phyloP scores from a whole-genome alignment of 2,888 invertebrate species.

The Eledona agricola region DNA sequence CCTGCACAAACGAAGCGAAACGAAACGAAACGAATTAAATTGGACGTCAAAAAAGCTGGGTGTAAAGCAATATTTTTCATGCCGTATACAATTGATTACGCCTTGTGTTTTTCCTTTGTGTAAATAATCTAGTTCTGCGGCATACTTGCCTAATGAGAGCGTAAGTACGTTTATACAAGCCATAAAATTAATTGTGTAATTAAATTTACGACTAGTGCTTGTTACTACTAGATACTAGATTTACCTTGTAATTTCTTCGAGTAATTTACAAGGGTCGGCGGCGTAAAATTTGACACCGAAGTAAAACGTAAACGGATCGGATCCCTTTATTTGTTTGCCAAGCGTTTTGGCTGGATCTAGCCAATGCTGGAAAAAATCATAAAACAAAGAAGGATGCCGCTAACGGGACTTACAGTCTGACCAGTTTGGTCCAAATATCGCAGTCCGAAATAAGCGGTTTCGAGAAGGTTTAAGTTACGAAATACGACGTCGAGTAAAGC shows the following conservation, averaged over 20 bases:
- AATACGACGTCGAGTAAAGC: constrained; percentile 91
- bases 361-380: constrained; percentile 78
- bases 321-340: constrained; percentile 82
- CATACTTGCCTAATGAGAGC: constrained; percentile 5
- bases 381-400: constrained; percentile 11
- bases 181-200: constrained; percentile 12
- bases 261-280: constrained; percentile 93
- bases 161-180: constrained; percentile 2
- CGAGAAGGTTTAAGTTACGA: constrained; percentile 90
- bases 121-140: constrained; percentile 10
- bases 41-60: too few species aligned
- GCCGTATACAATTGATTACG: too few species aligned
- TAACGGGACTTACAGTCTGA: constrained; percentile 80
- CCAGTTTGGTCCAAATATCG: constrained; percentile 91
- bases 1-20: constrained; percentile 70
- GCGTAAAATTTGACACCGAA: constrained; percentile 98
- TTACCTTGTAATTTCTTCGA: constrained; percentile 95
- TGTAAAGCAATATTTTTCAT: too few species aligned
- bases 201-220: constrained; percentile 5
- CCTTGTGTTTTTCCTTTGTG: constrained; percentile 5
- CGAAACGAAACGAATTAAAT: constrained; percentile 36
- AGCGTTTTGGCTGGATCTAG: constrained; percentile 90
- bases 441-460: constrained; percentile 96
- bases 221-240: constrained; percentile 1
- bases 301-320: constrained; percentile 81